Percentiles rank a stretch among this genome's conserved stretches.
These are phyloP conservation scores for Balaeniceps rex DNA, from an alignment of 2,113 vertebrate species.

Conservation along the genomic window DNA sequence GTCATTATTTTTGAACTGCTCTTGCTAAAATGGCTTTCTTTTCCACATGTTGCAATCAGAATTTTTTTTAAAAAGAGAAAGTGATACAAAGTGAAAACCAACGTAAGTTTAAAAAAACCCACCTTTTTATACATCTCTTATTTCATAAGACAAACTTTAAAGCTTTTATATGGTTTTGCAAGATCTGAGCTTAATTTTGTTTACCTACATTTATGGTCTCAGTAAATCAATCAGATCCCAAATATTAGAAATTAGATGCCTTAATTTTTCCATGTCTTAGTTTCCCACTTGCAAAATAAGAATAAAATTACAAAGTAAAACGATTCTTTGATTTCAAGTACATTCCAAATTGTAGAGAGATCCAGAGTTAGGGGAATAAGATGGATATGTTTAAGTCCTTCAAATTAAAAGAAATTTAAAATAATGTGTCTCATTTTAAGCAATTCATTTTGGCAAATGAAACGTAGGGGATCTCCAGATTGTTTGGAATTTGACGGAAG, in stretches of 20 bases:
- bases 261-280: not conserved
- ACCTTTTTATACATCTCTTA: not conserved
- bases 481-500: not conserved
- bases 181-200: not conserved
- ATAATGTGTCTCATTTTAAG: not conserved
- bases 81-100: not conserved
- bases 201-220: not conserved
- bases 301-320: not conserved
- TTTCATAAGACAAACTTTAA: not conserved
- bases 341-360: not conserved
- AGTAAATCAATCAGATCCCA: not conserved
- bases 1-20: not conserved
- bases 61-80: not conserved
- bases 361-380: not conserved
- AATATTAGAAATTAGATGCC: not conserved
- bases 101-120: fast-evolving
- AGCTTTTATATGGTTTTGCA: not conserved
- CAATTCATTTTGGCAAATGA: not conserved
- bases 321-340: not conserved
- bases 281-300: not conserved
- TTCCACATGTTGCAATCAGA: not conserved
- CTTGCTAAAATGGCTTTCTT: not conserved
- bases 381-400: not conserved
- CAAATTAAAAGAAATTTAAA: not conserved
- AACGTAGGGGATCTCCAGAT: not conserved